Conservation (phyloP, 2,888 invertebrate genomes). For the Cantharis lateralis region DNA sequence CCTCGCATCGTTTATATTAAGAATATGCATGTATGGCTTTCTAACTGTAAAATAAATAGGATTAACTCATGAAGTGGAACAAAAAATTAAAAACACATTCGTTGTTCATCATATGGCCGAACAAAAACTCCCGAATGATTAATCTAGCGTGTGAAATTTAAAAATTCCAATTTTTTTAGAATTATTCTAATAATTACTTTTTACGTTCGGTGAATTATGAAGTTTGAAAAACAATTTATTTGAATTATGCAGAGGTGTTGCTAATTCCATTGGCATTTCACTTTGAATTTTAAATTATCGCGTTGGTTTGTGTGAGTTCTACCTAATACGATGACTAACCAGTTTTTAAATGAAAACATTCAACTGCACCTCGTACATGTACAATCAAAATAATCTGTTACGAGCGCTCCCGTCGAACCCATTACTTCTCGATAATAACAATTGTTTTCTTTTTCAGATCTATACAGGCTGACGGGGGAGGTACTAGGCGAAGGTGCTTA, state of each 20-base stretch:
- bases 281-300: background rate
- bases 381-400: no score
- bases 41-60: slow-evolving; percentile 3
- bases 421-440: no score
- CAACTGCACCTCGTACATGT: background rate
- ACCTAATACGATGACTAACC: background rate
- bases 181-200: background rate
- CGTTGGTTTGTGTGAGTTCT: background rate
- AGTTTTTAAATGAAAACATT: background rate
- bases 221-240: background rate
- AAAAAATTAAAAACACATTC: slow-evolving; percentile 1
- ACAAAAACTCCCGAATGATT: background rate
- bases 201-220: background rate
- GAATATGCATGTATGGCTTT: background rate
- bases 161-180: background rate
- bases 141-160: background rate
- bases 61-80: background rate
- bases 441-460: slow-evolving; percentile 65
- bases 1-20: background rate
- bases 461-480: slow-evolving; percentile 94
- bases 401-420: no score
- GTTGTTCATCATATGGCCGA: background rate
- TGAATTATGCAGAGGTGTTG: background rate
- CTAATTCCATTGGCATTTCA: background rate
- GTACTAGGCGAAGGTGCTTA: slow-evolving; percentile 96